Evolutionary conservation across 2,888 invertebrate genomes (phyloP), one percentile per base, ranked within the genome.

Genomic region (Ormyrus labotus): DNA sequence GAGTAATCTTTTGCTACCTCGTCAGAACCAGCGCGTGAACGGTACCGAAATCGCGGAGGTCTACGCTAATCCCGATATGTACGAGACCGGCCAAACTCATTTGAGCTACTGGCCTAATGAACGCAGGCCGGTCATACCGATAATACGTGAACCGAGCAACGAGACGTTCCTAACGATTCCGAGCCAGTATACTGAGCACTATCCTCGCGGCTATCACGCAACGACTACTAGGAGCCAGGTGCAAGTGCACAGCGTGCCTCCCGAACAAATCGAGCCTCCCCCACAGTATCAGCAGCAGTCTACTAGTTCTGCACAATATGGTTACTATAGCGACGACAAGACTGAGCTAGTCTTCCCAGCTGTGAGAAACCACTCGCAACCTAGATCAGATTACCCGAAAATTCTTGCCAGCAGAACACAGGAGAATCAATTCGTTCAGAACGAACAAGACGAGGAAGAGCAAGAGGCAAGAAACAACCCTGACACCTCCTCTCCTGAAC

Each of bases 91-190:
- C 10, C 80, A 81, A 55, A 64, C 86, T 19, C 83, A 82, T 10
- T 74, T 81, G 13, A 82, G 84, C n/a, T 84, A 83, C 73, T 85
- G 86, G 85, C 81, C 84, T 74, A 82, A 83, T 45, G 83, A 84
- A 50, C 81, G 81, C 61, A 85, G 84, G 45, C 83, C 85, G 45
- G 84, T 84, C 58, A 85, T 87, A 78, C 87, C 88, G 80, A 73
- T 86, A 57, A 87, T 87, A 73, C 86, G 86, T 69, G 88, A 88
- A 79, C 87, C 88, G 51, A 10, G 48, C 83, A 85, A 19, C 74
- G 74, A 80, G 68, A 75, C 69, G 80, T 88, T 88, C 83, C 85
- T 87, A 82, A 86, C 84, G 50, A 86, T 87, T 83, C 88, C 89
- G 81, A 86, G 86, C 84, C 86, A 87, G 55, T 82, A 71, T 68